Base-by-base conservation (phyloP, 35 echinoderm and acorn worm species). In the Acanthaster planci region DNA sequence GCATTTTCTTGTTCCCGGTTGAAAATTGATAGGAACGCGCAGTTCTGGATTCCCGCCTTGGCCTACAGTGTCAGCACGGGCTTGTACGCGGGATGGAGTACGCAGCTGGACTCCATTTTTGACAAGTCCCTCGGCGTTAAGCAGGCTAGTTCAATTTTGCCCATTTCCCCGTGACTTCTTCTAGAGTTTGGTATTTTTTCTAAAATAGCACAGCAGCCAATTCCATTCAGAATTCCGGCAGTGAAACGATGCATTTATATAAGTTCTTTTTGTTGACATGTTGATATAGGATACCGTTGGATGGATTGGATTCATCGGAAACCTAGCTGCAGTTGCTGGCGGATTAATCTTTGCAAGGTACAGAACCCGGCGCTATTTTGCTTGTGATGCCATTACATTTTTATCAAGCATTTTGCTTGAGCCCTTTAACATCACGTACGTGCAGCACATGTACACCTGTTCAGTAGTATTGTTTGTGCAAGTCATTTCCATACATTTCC, bases 11-110 rank as follows among this genome's bases (percentile, higher is more conserved):
- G n/a, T n/a, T n/a, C n/a, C n/a, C n/a, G n/a, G n/a, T n/a, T n/a
- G n/a, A n/a, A n/a, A n/a, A n/a, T n/a, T n/a, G n/a, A n/a, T 12
- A 88, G 76, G 76, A 60, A 60, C 51, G 23, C 17, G 23, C 38
- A 40, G 30, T 87, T 87, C 32, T 87, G 85, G 85, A 87, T 87
- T n/a, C 91, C 91, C n/a, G 91, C 85, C 21, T 40, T 93, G 27
- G 91, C 91, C n/a, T 93, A 88, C 87, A 86, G 77, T 51, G 56
- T 79, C 15, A 83, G 26, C 17, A 84, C 51, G 34, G 91, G 91
- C 39, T 67, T 78, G 12, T 93, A 84, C 55, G 60, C 51, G 77
- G 91, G 85, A 15, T 93, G 85, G 85, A 78, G 85, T 44, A 83
- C 91, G 82, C 79, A 93, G 56, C 51, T 93, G 38, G 86, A 80